phyloP scores from a whole-genome alignment of 2,797 vertebrate genomes.

The Spondyliosoma cantharus region DNA sequence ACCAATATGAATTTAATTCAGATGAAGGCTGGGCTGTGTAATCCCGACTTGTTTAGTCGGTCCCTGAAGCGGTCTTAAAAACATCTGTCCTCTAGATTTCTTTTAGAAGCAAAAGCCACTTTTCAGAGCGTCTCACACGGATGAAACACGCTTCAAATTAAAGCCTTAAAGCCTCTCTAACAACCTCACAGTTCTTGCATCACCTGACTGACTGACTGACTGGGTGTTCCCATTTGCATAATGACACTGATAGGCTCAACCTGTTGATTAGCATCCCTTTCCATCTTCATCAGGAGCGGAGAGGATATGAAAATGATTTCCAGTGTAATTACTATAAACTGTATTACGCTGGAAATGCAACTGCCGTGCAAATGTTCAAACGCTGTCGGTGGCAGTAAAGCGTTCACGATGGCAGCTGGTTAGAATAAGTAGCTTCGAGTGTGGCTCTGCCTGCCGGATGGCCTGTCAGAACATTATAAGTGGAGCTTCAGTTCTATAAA shows the following conservation, averaged over 20 bases:
- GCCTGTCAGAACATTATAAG: constrained; percentile 66
- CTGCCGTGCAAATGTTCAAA: constrained; percentile 47
- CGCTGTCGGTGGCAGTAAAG: constrained; percentile 50
- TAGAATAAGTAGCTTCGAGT: constrained; percentile 59
- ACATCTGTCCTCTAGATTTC: neutral
- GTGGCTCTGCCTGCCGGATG: constrained; percentile 60
- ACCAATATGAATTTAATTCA: neutral
- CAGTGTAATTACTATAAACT: constrained; percentile 11
- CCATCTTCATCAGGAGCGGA: constrained; percentile 7
- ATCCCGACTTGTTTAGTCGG: neutral
- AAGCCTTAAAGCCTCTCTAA: neutral
- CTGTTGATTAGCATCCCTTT: constrained; percentile 21
- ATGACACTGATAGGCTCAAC: neutral
- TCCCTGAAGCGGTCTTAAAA: neutral
- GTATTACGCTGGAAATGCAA: constrained; percentile 12
- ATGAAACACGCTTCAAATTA: constrained; percentile 11
- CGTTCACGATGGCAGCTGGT: constrained; percentile 56
- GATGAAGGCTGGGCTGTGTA: neutral
- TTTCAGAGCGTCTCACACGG: neutral
- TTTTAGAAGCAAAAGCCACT: neutral
- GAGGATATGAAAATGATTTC: neutral
- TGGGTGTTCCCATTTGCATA: neutral
- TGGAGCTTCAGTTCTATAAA: constrained; percentile 66
- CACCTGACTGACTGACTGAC: neutral
- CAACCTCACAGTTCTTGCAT: neutral